These are phyloP conservation scores for Sula dactylatra DNA, from an alignment of 2,113 vertebrate genomes.

Conservation along the genomic window DNA sequence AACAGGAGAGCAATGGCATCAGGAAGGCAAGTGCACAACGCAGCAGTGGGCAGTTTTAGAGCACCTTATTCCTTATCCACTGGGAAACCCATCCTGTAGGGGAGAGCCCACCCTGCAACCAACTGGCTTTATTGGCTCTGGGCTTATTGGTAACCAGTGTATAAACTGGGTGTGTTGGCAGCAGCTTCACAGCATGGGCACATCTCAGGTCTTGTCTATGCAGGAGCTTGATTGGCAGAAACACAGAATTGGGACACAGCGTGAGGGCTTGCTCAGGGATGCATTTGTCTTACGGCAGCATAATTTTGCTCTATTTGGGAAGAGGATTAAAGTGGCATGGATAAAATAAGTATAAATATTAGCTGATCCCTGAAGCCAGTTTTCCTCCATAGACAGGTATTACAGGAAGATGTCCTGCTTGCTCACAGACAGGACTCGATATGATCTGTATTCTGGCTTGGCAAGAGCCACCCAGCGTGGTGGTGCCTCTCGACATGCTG, in stretches of 20 bases:
- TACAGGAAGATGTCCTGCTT: background rate
- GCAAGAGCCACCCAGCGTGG: background rate
- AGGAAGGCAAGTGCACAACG: background rate
- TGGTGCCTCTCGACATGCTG: background rate
- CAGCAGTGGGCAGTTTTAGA: background rate
- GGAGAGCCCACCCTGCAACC: background rate
- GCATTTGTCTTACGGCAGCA: background rate
- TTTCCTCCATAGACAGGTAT: background rate
- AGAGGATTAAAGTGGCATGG: background rate
- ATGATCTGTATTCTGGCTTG: background rate
- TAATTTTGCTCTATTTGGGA: background rate
- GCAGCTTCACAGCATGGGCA: background rate
- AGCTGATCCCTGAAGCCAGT: background rate
- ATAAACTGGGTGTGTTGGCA: background rate
- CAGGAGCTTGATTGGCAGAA: background rate
- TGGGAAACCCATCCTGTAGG: background rate
- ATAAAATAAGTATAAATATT: background rate
- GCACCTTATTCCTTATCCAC: background rate
- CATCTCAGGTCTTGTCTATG: background rate
- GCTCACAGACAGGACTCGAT: accelerated
- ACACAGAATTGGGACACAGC: accelerated
- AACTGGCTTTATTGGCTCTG: background rate
- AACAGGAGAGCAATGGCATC: background rate
- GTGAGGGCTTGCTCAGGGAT: background rate
- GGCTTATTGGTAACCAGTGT: background rate